These are phyloP conservation scores for Thalpophila matura DNA, from an alignment of 2,888 invertebrate genomes.

Conservation along the genomic window DNA sequence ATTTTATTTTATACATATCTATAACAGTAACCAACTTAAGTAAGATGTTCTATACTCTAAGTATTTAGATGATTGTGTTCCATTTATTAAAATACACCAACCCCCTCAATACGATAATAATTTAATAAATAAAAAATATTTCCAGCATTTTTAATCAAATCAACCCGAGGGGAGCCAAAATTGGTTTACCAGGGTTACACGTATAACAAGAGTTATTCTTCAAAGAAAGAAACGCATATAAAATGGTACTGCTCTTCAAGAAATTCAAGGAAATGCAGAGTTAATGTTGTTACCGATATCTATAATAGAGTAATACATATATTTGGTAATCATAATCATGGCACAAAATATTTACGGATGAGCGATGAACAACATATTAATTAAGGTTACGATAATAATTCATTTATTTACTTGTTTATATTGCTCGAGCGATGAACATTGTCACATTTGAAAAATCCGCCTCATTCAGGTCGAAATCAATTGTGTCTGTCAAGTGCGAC, in stretches of 20 bases:
- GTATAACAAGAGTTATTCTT: slow-evolving; percentile 70
- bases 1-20: no score
- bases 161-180: slow-evolving; percentile 71
- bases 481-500: no score
- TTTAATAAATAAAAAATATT: slow-evolving; percentile 17
- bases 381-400: neutral
- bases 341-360: slow-evolving; percentile 11
- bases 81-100: no score
- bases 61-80: no score
- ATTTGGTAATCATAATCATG: slow-evolving; percentile 46
- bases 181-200: slow-evolving; percentile 67
- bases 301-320: slow-evolving; percentile 46
- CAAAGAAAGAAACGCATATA: slow-evolving; percentile 62
- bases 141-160: slow-evolving; percentile 64
- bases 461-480: no score
- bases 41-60: no score
- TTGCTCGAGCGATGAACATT: no score
- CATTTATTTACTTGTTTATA: neutral
- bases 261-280: slow-evolving; percentile 72
- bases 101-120: no score
- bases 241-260: slow-evolving; percentile 79
- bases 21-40: no score
- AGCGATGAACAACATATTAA: neutral
- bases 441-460: no score
- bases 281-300: slow-evolving; percentile 66